Percentiles rank a stretch among this genome's conserved stretches.
Conservation (phyloP, 2,113 vertebrate genomes). For the Orcinus orca region DNA sequence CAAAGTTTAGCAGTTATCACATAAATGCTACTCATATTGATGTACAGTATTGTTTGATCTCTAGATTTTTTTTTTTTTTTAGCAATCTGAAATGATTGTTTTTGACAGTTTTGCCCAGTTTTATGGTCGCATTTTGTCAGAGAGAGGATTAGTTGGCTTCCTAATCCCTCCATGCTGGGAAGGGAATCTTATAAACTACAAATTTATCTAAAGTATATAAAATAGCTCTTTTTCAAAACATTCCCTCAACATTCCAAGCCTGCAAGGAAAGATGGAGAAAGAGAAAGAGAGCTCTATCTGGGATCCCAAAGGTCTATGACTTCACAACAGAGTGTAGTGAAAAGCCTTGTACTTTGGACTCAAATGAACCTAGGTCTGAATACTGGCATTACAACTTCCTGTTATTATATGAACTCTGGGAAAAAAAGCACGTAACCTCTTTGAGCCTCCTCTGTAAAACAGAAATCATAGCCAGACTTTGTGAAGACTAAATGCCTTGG, state of each 20-base stretch:
- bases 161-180: background rate
- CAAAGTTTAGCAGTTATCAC: background rate
- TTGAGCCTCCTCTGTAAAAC: background rate
- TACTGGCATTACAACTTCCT: background rate
- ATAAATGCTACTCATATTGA: background rate
- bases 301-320: background rate
- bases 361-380: background rate
- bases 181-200: background rate
- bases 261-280: background rate
- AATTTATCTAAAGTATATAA: background rate
- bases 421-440: background rate
- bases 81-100: background rate
- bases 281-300: background rate
- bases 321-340: background rate
- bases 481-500: background rate
- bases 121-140: background rate
- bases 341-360: background rate
- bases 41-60: background rate
- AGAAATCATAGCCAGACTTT: background rate
- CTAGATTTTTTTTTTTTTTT: background rate
- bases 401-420: background rate
- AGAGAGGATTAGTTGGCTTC: background rate
- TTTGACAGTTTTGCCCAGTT: background rate
- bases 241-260: background rate
- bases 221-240: background rate